These are phyloP conservation scores for Andrena dorsata DNA, from an alignment of 2,888 invertebrate genomes.

Conservation along the genomic window DNA sequence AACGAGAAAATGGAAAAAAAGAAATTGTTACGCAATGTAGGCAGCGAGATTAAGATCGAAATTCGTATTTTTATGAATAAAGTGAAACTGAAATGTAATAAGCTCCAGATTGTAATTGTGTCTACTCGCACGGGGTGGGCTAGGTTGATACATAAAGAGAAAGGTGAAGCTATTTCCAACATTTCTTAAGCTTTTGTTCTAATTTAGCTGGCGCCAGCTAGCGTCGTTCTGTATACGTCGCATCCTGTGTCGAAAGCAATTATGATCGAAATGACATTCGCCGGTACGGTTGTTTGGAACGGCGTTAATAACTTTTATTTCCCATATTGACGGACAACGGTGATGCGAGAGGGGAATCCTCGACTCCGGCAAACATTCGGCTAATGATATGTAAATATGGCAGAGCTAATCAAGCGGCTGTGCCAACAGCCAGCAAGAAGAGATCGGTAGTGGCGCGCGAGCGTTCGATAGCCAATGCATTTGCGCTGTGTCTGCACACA, in stretches of 20 bases:
- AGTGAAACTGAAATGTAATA: constrained; percentile 69
- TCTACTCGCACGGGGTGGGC: background rate
- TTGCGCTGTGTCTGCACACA: constrained; percentile 73
- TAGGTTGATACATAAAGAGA: background rate
- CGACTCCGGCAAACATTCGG: constrained; percentile 82
- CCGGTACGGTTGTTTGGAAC: constrained; percentile 14
- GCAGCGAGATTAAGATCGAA: constrained; percentile 74
- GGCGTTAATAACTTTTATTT: constrained; percentile 55
- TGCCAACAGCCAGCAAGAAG: constrained; percentile 79
- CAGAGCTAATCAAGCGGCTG: constrained; percentile 84
- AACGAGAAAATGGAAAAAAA: constrained; percentile 40
- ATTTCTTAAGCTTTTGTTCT: background rate
- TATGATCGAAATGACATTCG: background rate
- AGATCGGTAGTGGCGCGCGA: constrained; percentile 76
- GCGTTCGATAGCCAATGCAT: constrained; percentile 81
- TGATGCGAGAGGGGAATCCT: constrained; percentile 72
- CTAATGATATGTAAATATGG: constrained; percentile 85
- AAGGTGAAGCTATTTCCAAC: background rate
- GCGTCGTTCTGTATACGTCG: background rate
- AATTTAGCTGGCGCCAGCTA: background rate
- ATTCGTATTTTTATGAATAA: constrained; percentile 84
- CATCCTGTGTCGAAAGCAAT: background rate
- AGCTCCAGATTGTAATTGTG: constrained; percentile 5
- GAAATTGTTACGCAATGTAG: constrained; percentile 78
- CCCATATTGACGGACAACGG: constrained; percentile 56